phyloP scores from a whole-genome alignment of 64 coral and sea anemone genomes.

The Stichodactyla mertensii region DNA sequence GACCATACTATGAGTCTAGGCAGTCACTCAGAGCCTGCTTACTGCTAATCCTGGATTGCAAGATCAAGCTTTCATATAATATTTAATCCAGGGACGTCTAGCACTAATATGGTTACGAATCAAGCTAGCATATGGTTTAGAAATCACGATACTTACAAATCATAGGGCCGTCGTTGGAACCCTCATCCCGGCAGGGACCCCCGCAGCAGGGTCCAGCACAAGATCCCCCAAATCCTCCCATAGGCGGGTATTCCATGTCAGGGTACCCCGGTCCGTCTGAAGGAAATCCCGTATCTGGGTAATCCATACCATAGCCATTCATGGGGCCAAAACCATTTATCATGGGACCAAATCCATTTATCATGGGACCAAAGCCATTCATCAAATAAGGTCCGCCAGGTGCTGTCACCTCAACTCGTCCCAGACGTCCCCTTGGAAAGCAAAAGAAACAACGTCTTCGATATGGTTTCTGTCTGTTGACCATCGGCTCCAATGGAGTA shows the following conservation, averaged over 20 bases:
- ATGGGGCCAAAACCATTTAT: not conserved
- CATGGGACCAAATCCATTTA: not conserved
- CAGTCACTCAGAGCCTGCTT: too few relatives aligned
- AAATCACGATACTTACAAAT: not conserved
- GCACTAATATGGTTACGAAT: too few relatives aligned
- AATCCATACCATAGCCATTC: not conserved
- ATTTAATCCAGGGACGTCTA: too few relatives aligned
- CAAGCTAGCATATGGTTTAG: not conserved
- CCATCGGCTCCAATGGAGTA: constrained; percentile 8
- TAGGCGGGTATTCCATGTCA: not conserved
- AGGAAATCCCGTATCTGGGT: not conserved
- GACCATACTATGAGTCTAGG: too few relatives aligned
- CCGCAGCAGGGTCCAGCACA: not conserved
- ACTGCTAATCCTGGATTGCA: too few relatives aligned
- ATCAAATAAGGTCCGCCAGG: constrained; percentile 20
- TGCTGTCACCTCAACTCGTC: constrained; percentile 18
- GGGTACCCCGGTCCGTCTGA: not conserved
- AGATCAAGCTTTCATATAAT: too few relatives aligned
- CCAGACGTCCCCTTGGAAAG: constrained; percentile 10
- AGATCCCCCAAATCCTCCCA: not conserved
- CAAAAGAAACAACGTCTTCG: constrained; percentile 13
- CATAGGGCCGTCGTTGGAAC: not conserved
- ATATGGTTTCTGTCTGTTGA: not conserved
- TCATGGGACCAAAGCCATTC: not conserved
- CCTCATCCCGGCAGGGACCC: not conserved